Evolutionary conservation across 1,140 invertebrate genomes (phyloP).

Genomic region (Bombus difficillimus): DNA sequence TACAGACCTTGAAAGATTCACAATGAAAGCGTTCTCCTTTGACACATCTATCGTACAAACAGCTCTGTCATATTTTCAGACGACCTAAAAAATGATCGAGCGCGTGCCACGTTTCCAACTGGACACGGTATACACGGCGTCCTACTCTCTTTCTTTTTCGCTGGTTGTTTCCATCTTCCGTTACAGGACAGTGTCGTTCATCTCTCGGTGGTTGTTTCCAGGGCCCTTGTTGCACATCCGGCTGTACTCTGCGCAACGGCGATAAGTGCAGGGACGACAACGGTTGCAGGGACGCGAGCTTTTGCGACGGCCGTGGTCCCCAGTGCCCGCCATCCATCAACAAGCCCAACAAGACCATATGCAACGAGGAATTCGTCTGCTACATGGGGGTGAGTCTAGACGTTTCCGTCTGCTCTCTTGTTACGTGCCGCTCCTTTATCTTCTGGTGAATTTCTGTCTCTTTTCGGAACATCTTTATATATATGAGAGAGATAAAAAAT

Average conservation of each 20-base stretch:
- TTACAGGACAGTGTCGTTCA: not conserved
- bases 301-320: slow-evolving; percentile 92
- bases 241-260: slow-evolving; percentile 92
- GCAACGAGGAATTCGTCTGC: slow-evolving; percentile 96
- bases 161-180: not conserved
- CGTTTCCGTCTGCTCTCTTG: not conserved
- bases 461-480: not conserved
- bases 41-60: not conserved
- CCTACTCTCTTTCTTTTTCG: not conserved
- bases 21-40: not conserved
- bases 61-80: not conserved
- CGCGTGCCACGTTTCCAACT: not conserved
- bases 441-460: not conserved
- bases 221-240: slow-evolving; percentile 96
- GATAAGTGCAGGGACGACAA: slow-evolving; percentile 96
- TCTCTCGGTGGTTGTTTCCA: slow-evolving; percentile 80
- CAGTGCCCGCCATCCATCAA: slow-evolving; percentile 94
- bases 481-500: not conserved
- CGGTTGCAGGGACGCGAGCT: slow-evolving; percentile 94
- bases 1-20: not conserved
- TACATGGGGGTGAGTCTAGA: slow-evolving; percentile 92
- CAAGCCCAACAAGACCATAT: slow-evolving; percentile 96
- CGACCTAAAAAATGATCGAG: slow-evolving; percentile 9
- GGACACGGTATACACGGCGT: not conserved
- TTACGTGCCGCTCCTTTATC: not conserved